phyloP scores from a whole-genome alignment of 2,113 vertebrate species.

The Phrynosoma platyrhinos region DNA sequence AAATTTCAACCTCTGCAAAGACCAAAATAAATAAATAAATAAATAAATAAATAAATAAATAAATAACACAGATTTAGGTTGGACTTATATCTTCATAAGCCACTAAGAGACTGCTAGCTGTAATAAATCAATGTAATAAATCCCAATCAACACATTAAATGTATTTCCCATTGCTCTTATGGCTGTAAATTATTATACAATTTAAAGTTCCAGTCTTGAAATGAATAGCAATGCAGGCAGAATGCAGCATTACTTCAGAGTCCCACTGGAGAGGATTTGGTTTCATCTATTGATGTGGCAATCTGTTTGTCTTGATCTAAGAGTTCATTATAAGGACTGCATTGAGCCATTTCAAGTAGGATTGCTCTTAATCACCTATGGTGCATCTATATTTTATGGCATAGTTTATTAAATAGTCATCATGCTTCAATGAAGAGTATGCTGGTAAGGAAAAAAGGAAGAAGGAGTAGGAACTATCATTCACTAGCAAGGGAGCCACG shows the following conservation, averaged over 20 bases:
- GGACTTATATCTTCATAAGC: too few species aligned
- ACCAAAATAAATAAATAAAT: too few species aligned
- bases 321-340: slow-evolving; percentile 4
- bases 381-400: slow-evolving; percentile 8
- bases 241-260: background rate
- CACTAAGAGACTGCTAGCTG: too few species aligned
- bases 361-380: background rate
- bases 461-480: background rate
- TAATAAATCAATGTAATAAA: slow-evolving; percentile 20
- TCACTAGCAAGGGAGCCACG: background rate
- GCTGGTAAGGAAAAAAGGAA: slow-evolving; percentile 1
- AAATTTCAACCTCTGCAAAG: too few species aligned
- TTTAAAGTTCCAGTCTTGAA: slow-evolving; percentile 8
- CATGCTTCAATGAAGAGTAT: background rate
- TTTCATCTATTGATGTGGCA: background rate
- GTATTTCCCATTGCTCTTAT: slow-evolving; percentile 16
- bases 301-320: slow-evolving; percentile 14
- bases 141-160: slow-evolving; percentile 8
- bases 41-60: too few species aligned
- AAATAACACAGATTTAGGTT: too few species aligned
- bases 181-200: slow-evolving; percentile 20
- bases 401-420: slow-evolving; percentile 18
- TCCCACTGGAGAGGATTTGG: background rate
- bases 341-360: slow-evolving; percentile 6
- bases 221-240: background rate